Conservation (phyloP, 2,888 invertebrate genomes). For the Lycia hirtaria region DNA sequence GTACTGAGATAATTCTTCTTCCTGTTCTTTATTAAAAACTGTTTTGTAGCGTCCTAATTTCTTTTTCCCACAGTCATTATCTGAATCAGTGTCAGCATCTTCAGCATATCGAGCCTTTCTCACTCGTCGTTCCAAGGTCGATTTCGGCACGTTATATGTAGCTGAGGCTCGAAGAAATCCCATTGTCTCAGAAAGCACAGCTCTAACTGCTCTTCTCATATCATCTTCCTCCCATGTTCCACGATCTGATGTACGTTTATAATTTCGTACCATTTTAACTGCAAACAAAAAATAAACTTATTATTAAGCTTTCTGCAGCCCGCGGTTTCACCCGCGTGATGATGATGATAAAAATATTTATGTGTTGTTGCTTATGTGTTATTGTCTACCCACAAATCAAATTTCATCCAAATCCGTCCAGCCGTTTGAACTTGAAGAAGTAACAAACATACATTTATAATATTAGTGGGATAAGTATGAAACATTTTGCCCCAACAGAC, state of each 20-base stretch:
- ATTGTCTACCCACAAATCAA: no score
- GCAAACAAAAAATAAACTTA: not conserved
- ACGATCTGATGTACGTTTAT: slow-evolving; percentile 17
- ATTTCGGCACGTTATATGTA: slow-evolving; percentile 25
- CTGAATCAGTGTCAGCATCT: slow-evolving; percentile 27
- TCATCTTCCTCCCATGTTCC: slow-evolving; percentile 27
- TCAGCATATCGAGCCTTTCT: slow-evolving; percentile 20
- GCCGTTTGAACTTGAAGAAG: no score
- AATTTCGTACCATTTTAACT: not conserved
- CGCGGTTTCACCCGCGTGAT: no score
- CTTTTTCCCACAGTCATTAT: slow-evolving; percentile 7
- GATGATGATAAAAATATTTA: no score
- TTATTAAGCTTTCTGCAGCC: not conserved
- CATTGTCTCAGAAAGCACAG: slow-evolving; percentile 23
- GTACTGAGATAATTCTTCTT: slow-evolving; percentile 22
- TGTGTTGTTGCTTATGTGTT: no score
- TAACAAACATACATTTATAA: no score
- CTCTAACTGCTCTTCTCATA: slow-evolving; percentile 26
- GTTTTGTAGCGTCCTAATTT: slow-evolving; percentile 28
- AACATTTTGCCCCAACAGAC: no score
- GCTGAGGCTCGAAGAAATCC: slow-evolving; percentile 25
- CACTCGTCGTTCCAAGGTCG: slow-evolving; percentile 29
- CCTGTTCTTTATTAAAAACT: slow-evolving; percentile 28
- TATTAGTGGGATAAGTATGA: no score
- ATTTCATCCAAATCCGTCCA: no score